Conservation (phyloP, 1,140 invertebrate genomes). For the Lordiphosa mommai region DNA sequence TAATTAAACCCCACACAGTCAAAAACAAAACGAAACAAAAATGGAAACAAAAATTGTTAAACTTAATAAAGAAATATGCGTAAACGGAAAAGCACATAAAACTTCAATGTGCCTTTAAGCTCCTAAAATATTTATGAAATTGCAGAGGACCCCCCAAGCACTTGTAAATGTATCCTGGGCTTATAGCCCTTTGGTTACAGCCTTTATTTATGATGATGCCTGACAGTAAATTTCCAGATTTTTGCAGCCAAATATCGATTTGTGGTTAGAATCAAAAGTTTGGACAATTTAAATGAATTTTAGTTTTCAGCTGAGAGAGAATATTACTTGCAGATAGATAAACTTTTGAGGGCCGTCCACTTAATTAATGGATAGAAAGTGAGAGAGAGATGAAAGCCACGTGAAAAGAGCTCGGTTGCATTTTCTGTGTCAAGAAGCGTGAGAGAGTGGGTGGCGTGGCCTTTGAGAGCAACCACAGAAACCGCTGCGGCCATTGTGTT, state of each 20-base stretch:
- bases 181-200: conserved; percentile 16
- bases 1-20: no score
- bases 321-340: conserved; percentile 2
- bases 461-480: conserved; percentile 31
- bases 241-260: conserved; percentile 19
- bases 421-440: background rate
- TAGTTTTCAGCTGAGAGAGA: no score
- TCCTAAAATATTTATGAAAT: conserved; percentile 72
- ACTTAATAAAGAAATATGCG: conserved; percentile 9
- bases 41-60: conserved; percentile 13
- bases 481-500: conserved; percentile 45
- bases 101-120: conserved; percentile 50
- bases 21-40: no score
- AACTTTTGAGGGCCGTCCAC: conserved; percentile 9
- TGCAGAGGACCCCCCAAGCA: conserved; percentile 22
- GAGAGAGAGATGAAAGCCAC: no score
- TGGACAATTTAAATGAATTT: background rate
- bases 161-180: conserved; percentile 29
- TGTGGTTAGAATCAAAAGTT: background rate
- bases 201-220: conserved; percentile 42
- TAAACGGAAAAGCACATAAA: conserved; percentile 19
- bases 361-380: conserved; percentile 61
- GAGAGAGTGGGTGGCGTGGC: background rate
- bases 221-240: conserved; percentile 47
- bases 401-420: conserved; percentile 7